Evolutionary conservation across 2,113 vertebrate genomes (phyloP).

Genomic region (Labrus mixtus): DNA sequence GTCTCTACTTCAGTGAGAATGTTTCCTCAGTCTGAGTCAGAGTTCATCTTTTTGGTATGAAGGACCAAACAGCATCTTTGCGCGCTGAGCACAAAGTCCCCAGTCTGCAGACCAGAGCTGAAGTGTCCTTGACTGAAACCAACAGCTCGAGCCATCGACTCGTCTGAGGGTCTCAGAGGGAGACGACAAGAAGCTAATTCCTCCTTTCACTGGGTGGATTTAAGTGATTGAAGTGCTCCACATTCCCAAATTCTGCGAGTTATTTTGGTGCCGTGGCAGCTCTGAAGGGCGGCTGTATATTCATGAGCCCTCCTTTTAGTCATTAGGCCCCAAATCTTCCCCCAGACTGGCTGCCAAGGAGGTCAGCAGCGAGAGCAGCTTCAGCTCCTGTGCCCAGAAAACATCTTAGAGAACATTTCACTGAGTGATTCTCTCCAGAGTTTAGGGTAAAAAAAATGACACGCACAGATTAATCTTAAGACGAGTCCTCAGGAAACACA

Average conservation of each 20-base stretch:
- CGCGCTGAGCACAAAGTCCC: neutral
- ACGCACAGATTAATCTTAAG: slow-evolving; percentile 2
- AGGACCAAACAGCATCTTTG: neutral
- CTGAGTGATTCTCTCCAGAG: slow-evolving; percentile 20
- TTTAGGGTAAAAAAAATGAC: neutral
- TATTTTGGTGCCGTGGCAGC: slow-evolving; percentile 46
- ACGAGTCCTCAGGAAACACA: neutral
- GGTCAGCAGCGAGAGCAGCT: slow-evolving; percentile 43
- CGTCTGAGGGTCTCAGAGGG: slow-evolving; percentile 25
- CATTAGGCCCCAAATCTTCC: slow-evolving; percentile 55
- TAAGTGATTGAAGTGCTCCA: slow-evolving; percentile 55
- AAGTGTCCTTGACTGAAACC: slow-evolving; percentile 23
- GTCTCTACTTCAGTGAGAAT: neutral
- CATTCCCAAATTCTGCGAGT: slow-evolving; percentile 54
- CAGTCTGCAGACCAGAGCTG: neutral
- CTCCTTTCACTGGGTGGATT: slow-evolving; percentile 49
- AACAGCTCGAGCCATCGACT: slow-evolving; percentile 6
- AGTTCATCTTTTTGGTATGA: neutral
- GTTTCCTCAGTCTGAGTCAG: neutral
- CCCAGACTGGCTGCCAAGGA: slow-evolving; percentile 41
- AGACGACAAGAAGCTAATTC: slow-evolving; percentile 39
- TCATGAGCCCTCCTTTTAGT: slow-evolving; percentile 64
- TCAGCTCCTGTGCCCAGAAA: slow-evolving; percentile 24
- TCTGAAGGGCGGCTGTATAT: slow-evolving; percentile 58
- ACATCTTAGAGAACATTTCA: slow-evolving; percentile 19